Conservation (phyloP, 2,888 invertebrate genomes). For the Hedya salicella region DNA sequence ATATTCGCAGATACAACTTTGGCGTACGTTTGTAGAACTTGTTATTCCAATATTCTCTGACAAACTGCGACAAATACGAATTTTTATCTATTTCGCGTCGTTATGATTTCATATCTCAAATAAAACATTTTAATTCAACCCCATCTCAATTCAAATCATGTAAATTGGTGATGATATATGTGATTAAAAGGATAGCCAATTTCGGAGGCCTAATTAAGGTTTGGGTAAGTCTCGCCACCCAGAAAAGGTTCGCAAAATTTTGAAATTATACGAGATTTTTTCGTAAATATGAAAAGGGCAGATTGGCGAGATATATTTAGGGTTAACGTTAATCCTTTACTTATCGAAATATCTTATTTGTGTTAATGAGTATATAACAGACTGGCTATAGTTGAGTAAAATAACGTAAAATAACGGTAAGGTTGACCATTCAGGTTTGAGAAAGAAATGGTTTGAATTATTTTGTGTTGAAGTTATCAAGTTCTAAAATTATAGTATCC, state of each 20-base stretch:
- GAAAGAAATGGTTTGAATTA: too few species aligned
- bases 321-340: background rate
- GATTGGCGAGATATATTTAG: slow-evolving; percentile 1
- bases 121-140: slow-evolving; percentile 16
- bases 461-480: too few species aligned
- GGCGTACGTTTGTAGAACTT: slow-evolving; percentile 20
- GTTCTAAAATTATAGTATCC: too few species aligned
- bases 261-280: slow-evolving; percentile 16
- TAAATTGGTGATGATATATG: slow-evolving; percentile 32
- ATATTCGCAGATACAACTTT: slow-evolving; percentile 30
- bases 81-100: slow-evolving; percentile 9
- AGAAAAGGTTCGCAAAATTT: slow-evolving; percentile 29
- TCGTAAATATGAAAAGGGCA: slow-evolving; percentile 12
- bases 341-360: background rate
- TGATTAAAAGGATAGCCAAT: slow-evolving; percentile 32
- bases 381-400: too few species aligned
- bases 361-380: background rate
- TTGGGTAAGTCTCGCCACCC: slow-evolving; percentile 22
- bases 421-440: too few species aligned
- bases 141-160: slow-evolving; percentile 28
- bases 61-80: slow-evolving; percentile 19
- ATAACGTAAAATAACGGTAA: too few species aligned
- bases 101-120: slow-evolving; percentile 5
- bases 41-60: slow-evolving; percentile 26
- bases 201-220: slow-evolving; percentile 31